Evolutionary conservation across 2,888 invertebrate genomes (phyloP).

Genomic region (Lepeophtheirus nordmannii): DNA sequence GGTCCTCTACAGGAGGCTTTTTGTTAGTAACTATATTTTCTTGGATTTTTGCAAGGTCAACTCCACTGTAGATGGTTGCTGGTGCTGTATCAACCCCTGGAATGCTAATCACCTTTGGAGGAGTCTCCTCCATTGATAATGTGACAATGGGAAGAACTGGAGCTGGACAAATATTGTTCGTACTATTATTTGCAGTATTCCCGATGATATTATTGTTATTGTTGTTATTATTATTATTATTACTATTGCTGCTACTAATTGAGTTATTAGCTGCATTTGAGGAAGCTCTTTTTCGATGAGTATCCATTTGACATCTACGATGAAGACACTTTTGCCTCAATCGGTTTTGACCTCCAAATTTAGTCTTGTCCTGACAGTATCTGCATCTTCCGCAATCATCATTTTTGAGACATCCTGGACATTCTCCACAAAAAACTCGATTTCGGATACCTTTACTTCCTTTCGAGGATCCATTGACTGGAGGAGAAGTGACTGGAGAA

Average conservation of each 20-base stretch:
- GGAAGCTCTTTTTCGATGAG: conserved; percentile 15
- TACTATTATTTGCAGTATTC: neutral
- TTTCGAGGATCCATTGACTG: conserved; percentile 2
- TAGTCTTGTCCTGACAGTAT: conserved; percentile 24
- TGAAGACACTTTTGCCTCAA: conserved; percentile 24
- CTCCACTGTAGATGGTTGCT: conserved; percentile 20
- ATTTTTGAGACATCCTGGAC: conserved; percentile 23
- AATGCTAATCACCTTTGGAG: neutral
- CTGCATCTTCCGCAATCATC: conserved; percentile 24
- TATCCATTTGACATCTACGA: conserved; percentile 25
- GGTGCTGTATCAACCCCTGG: neutral
- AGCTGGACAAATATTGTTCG: neutral
- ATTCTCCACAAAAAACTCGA: conserved; percentile 24
- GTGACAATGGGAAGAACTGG: conserved; percentile 5
- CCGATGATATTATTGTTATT: neutral
- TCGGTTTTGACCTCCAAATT: conserved; percentile 24
- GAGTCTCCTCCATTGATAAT: conserved; percentile 7
- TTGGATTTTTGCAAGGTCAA: conserved; percentile 9
- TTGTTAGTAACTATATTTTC: neutral
- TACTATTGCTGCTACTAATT: neutral
- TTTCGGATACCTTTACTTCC: conserved; percentile 24
- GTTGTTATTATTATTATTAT: neutral
- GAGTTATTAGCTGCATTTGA: neutral
- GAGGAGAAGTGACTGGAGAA: neutral
- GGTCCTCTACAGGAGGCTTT: neutral